A percentile compares a stretch with the other conserved stretches of the same genome.
Evolutionary conservation across 2,797 vertebrate genomes (phyloP).

Genomic region (Fundulus diaphanus): DNA sequence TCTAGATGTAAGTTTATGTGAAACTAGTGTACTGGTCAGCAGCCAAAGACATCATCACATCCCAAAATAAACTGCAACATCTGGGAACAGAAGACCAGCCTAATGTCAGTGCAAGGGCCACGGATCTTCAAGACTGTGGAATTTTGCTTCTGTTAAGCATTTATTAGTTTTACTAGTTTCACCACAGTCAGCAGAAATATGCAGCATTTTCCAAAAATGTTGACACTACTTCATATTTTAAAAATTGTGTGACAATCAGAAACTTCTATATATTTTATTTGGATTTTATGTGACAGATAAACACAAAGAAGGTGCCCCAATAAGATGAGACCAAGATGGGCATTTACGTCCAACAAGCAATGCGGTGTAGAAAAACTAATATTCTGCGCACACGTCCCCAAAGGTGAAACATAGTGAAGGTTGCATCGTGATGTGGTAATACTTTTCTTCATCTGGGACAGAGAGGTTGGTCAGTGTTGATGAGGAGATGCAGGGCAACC

Average conservation of each 20-base stretch:
- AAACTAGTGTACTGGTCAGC: slow-evolving; percentile 52
- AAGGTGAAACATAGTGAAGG: background rate
- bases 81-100: slow-evolving; percentile 45
- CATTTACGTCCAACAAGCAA: background rate
- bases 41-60: slow-evolving; percentile 67
- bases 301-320: too few relatives aligned
- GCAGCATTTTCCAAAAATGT: background rate
- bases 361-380: background rate
- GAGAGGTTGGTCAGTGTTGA: background rate
- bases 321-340: background rate
- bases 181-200: background rate
- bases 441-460: background rate
- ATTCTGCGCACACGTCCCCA: background rate
- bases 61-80: slow-evolving; percentile 58
- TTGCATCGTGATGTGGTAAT: background rate
- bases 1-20: slow-evolving; percentile 56
- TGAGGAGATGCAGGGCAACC: background rate
- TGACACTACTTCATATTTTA: background rate
- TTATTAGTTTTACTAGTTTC: background rate
- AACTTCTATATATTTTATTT: background rate
- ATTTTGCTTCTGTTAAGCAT: background rate
- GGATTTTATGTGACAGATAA: background rate
- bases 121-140: slow-evolving; percentile 19
- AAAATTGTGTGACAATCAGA: background rate
- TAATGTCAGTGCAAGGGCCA: slow-evolving; percentile 1